A percentile compares a stretch with the other conserved stretches of the same genome.
Evolutionary conservation across 2,888 invertebrate genomes (phyloP).

Genomic region (Nemotelus pantherinus): DNA sequence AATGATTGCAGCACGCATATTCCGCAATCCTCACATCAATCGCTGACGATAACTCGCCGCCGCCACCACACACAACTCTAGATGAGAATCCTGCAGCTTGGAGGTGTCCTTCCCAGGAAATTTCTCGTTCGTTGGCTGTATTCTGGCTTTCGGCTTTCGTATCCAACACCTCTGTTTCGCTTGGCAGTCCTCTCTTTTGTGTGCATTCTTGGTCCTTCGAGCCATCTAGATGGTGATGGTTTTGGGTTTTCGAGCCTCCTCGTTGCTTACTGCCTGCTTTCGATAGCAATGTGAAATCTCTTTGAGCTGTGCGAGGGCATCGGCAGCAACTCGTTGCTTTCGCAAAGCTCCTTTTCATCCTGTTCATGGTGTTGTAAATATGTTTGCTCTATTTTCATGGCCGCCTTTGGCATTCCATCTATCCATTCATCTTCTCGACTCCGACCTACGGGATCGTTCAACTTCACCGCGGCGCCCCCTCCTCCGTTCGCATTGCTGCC

Average conservation of each 20-base stretch:
- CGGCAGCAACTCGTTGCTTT: constrained; percentile 4
- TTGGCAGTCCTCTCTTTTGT: not conserved
- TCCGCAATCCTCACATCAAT: constrained; percentile 38
- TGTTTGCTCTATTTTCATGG: constrained; percentile 30
- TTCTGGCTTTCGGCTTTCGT: not conserved
- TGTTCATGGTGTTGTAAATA: constrained; percentile 30
- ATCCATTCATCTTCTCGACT: constrained; percentile 4
- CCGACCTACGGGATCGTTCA: constrained; percentile 5
- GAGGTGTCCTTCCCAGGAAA: constrained; percentile 4
- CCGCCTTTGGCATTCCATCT: constrained; percentile 29
- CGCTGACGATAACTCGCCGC: constrained; percentile 22
- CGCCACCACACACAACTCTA: not conserved
- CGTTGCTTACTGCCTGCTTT: not conserved
- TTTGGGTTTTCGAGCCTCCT: constrained; percentile 1
- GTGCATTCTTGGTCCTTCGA: constrained; percentile 19
- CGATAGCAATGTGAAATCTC: not conserved
- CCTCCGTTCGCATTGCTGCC: not conserved
- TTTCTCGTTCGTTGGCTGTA: constrained; percentile 1
- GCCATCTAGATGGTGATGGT: not conserved
- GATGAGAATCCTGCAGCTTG: constrained; percentile 10
- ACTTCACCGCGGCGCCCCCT: not conserved
- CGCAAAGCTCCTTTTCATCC: not conserved
- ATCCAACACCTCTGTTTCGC: not conserved
- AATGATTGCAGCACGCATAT: constrained; percentile 37
- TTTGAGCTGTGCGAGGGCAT: too few relatives aligned